These are phyloP conservation scores for Protobothrops flavoviridis DNA, from an alignment of 2,113 vertebrate species.

Conservation along the genomic window DNA sequence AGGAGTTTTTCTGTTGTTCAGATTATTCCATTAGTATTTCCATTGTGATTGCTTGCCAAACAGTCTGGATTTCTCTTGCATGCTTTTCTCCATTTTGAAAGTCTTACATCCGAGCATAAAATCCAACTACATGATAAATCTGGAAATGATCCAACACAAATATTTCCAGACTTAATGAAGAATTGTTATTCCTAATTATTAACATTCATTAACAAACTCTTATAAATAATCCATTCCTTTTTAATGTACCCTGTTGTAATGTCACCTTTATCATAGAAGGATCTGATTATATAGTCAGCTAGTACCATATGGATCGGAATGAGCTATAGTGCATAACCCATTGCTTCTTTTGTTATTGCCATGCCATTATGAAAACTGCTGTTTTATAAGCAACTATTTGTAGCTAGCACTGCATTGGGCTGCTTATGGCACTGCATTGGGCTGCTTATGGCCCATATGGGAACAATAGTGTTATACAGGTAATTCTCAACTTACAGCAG, in stretches of 20 bases:
- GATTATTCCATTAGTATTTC: slow-evolving; percentile 56
- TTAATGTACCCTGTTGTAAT: background rate
- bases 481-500: background rate
- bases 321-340: background rate
- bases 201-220: background rate
- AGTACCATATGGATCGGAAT: background rate
- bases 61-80: slow-evolving; percentile 54
- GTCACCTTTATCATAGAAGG: background rate
- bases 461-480: background rate
- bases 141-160: slow-evolving; percentile 31
- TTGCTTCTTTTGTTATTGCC: background rate
- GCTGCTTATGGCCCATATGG: background rate
- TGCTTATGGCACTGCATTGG: background rate
- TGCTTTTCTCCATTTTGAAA: slow-evolving; percentile 47
- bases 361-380: background rate
- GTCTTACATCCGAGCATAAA: slow-evolving; percentile 46
- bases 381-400: background rate
- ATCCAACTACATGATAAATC: slow-evolving; percentile 29
- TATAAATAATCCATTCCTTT: background rate
- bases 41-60: slow-evolving; percentile 51
- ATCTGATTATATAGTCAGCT: background rate
- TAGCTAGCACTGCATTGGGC: background rate
- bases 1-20: slow-evolving; percentile 30
- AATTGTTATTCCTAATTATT: background rate
- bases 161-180: slow-evolving; percentile 29